Base-by-base conservation (phyloP, 2,888 invertebrate species). In the Ischnura elegans region DNA sequence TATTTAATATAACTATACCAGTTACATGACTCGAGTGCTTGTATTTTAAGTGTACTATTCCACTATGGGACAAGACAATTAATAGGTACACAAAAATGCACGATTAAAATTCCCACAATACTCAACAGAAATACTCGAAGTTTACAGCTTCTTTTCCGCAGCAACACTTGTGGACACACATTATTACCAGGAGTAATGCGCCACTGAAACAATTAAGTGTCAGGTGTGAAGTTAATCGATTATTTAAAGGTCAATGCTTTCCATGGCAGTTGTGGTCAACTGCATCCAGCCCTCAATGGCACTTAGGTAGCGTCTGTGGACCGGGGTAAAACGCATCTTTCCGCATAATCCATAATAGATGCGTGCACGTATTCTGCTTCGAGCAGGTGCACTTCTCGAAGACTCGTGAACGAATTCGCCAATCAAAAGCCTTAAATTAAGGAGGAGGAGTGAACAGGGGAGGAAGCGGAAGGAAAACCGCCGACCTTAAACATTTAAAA, bases 401-500 rank as follows among this genome's bases (percentile, higher is more conserved):
- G 76, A 76, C 13, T 36, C 76, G 76, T n/a, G 76, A 76, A 76
- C 76, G 76, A 76, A 25, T 76, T 36, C 25, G 76, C 29, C 76
- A 29, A 76, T 76, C 76, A 76, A 76, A 76, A 76, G 16, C 76
- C 76, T 76, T 76, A 36, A 76, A 76, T 76, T 76, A 76, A 76
- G 36, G 36, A 76, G 25, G 76, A 76, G 76, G 10, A n/a, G n/a
- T n/a, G n/a, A n/a, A n/a, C n/a, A n/a, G n/a, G n/a, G n/a, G 61
- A 61, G 61, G n/a, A 61, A 1, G n/a, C n/a, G 76, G 76, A 76
- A 76, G 36, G 29, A 36, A 76, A 76, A 76, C 76, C 76, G 10
- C 76, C 29, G 29, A 29, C 76, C 76, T 76, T 76, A 76, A 76
- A 76, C 76, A 76, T 76, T 76, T 76, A 76, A 76, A 76, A 76